Evolutionary conservation across 2,888 invertebrate species (phyloP).

Genomic region (Stenodema calcarata): DNA sequence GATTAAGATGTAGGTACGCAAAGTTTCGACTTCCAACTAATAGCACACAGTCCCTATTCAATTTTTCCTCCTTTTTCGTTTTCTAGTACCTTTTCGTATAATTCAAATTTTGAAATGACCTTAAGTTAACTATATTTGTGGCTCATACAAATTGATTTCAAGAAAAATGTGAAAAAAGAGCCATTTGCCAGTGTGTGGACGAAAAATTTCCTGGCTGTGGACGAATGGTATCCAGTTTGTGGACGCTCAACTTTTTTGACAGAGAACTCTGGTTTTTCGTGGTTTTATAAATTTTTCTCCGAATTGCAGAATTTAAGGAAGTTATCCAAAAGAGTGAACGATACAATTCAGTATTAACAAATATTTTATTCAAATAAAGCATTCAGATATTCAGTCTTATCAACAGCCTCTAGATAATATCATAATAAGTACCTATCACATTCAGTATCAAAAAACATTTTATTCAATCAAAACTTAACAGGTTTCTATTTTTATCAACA

Average conservation of each 20-base stretch:
- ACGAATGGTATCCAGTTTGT: constrained; percentile 17
- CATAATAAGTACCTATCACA: not conserved
- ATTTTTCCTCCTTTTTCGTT: not conserved
- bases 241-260: constrained; percentile 12
- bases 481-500: not conserved
- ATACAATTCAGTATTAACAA: not conserved
- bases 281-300: not conserved
- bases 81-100: not conserved
- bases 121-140: not conserved
- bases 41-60: not conserved
- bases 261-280: not conserved
- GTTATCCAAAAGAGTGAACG: not conserved
- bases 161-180: not conserved
- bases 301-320: not conserved
- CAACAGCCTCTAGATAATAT: not conserved
- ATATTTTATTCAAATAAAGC: not conserved
- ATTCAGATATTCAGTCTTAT: not conserved
- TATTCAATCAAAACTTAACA: constrained; percentile 1
- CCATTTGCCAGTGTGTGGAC: constrained; percentile 26
- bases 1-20: not conserved
- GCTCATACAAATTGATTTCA: not conserved
- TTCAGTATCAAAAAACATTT: not conserved
- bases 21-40: constrained; percentile 6
- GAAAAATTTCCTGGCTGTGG: not conserved
- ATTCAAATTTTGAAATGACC: not conserved